phyloP scores from a whole-genome alignment of 1,140 invertebrate species.

The Proctacanthus coquilletti region DNA sequence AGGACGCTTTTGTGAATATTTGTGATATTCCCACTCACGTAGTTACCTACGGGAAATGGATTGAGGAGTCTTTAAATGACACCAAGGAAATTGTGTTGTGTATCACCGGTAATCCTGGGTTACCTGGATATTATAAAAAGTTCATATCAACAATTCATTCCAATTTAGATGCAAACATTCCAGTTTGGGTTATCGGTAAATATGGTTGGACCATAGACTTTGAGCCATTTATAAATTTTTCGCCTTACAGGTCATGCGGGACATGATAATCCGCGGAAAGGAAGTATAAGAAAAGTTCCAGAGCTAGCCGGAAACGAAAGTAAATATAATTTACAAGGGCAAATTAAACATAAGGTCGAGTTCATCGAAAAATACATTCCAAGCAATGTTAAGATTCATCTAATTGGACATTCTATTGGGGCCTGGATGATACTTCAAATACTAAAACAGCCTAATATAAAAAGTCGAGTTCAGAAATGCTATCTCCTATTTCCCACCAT shows the following conservation, averaged over 20 bases:
- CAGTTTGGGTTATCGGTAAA: constrained; percentile 47
- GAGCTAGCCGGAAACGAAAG: constrained; percentile 34
- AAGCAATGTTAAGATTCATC: constrained; percentile 44
- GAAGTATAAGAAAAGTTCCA: constrained; percentile 29
- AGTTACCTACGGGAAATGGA: constrained; percentile 47
- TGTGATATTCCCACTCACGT: constrained; percentile 49
- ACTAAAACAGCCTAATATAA: constrained; percentile 39
- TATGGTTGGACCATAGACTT: background rate
- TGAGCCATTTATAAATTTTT: too few species aligned
- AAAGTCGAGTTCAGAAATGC: constrained; percentile 33
- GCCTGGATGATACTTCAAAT: constrained; percentile 63
- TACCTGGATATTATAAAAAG: constrained; percentile 53
- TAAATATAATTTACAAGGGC: constrained; percentile 51
- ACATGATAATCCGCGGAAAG: constrained; percentile 40
- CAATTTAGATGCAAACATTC: constrained; percentile 35
- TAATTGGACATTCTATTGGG: constrained; percentile 77
- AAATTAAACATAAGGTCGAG: constrained; percentile 62
- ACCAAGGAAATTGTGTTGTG: constrained; percentile 37
- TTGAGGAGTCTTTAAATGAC: constrained; percentile 40
- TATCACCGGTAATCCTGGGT: constrained; percentile 53
- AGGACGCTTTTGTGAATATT: constrained; percentile 39
- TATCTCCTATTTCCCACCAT: constrained; percentile 73
- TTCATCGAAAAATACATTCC: constrained; percentile 62
- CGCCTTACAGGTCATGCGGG: constrained; percentile 60
- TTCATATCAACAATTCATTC: constrained; percentile 48